Conservation (phyloP, 2,113 vertebrate genomes). For the Oxyruncus cristatus region DNA sequence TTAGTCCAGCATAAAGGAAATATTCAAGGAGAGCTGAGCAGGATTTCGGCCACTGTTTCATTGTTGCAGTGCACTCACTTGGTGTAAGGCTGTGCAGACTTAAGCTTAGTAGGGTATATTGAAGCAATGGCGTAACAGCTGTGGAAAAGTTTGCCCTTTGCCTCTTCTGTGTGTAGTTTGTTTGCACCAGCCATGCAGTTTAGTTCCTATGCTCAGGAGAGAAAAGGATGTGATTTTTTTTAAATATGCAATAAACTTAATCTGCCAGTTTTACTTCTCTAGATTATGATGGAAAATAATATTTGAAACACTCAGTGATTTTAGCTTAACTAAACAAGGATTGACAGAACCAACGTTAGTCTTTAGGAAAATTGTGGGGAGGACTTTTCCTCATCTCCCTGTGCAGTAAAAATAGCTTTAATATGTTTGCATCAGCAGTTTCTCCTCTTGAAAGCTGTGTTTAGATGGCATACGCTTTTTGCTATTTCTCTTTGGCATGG, state of each 20-base stretch:
- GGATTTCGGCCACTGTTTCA: background rate
- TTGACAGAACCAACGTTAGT: background rate
- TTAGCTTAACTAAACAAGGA: background rate
- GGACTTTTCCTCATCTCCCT: background rate
- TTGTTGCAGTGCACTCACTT: background rate
- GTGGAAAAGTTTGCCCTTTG: background rate
- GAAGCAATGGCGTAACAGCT: background rate
- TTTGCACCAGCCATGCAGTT: background rate
- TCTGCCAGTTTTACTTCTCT: background rate
- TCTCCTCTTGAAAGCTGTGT: slow-evolving; percentile 17
- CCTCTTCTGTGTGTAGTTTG: background rate
- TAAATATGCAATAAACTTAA: background rate
- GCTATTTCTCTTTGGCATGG: slow-evolving; percentile 11
- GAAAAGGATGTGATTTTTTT: background rate
- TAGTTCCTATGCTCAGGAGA: background rate
- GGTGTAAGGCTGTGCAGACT: background rate
- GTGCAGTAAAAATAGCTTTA: slow-evolving; percentile 14
- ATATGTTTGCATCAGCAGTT: slow-evolving; percentile 6
- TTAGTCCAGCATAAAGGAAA: background rate
- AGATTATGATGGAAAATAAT: background rate
- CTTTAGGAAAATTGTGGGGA: background rate
- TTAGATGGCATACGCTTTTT: slow-evolving; percentile 3
- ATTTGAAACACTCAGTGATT: background rate
- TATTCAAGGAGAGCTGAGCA: background rate
- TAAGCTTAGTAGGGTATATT: background rate